Evolutionary conservation across 2,113 vertebrate species (phyloP).

Genomic region (Etia nguti): DNA sequence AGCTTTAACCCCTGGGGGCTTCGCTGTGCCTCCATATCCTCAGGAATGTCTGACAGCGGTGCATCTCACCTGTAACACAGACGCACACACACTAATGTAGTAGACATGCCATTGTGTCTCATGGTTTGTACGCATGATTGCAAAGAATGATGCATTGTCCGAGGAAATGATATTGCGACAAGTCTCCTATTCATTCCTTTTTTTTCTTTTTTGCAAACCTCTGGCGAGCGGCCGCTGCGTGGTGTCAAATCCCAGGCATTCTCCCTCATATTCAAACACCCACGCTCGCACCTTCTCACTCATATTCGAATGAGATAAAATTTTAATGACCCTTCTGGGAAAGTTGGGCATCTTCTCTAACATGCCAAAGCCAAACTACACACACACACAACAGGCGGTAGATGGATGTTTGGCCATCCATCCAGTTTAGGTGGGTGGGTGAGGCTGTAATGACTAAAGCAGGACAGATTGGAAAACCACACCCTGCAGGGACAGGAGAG

Average conservation of each 20-base stretch:
- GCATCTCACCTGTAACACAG: constrained; percentile 10
- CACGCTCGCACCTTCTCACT: constrained; percentile 16
- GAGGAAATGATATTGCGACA: neutral
- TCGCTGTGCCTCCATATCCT: constrained; percentile 26
- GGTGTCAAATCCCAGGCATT: neutral
- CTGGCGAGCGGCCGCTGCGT: neutral
- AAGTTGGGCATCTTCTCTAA: neutral
- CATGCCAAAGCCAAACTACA: neutral
- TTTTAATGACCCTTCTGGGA: constrained; percentile 37
- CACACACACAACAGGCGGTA: neutral
- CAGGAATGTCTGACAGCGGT: constrained; percentile 29
- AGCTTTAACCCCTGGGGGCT: constrained; percentile 4
- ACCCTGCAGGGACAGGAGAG: constrained; percentile 37
- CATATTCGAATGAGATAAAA: constrained; percentile 34
- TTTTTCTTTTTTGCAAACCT: neutral
- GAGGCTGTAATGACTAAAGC: constrained; percentile 49
- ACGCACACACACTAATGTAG: neutral
- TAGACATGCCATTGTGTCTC: constrained; percentile 19
- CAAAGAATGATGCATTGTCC: neutral
- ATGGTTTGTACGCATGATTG: neutral
- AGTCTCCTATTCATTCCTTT: neutral
- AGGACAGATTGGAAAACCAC: constrained; percentile 57
- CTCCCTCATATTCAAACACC: neutral
- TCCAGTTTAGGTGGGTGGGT: constrained; percentile 1
- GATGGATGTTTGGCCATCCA: constrained; percentile 39